Evolutionary conservation across 2,888 invertebrate species (phyloP), one percentile per base, ranked within the genome.

Genomic region (Idaea biselata): DNA sequence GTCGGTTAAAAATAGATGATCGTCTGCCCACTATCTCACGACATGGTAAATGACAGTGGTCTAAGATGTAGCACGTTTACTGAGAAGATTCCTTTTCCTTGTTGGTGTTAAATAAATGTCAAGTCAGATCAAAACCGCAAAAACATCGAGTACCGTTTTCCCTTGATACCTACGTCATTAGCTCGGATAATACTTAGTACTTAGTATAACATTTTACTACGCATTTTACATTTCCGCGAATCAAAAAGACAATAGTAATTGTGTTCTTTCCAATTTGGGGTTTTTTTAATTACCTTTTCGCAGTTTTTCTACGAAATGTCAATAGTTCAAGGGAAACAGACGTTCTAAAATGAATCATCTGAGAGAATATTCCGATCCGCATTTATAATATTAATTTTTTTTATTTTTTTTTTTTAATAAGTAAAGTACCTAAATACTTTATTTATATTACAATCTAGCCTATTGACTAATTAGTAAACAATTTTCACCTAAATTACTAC

Each of bases 261-360:
- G 44, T 11, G 8, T 44, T 44, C 44, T 44, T 11, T 8, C 11
- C 44, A 44, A 11, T 44, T 62, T 58, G 16, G 25, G 17, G 16
- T 11, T 55, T 56, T 58, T 18, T 56, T 56, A 59, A 55, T 62
- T 59, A 31, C n/a, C 57, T 31, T 33, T 17, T 18, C 44, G 44
- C 11, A 44, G 18, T 56, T 56, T 67, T 73, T 68, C 71, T 67
- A 65, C 68, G 71, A 74, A 79, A 82, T 78, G 83, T 83, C 84
- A 84, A 78, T 73, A 81, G 86, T 83, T 86, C 84, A 84, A 78
- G 80, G 76, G 74, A 73, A 64, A 71, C 66, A 75, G 44, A 44
- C 71, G 68, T 72, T 69, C 68, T 60, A 25, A 17, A 32, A 62
- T 83, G 84, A 84, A 60, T 83, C 83, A 84, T 73, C 66, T 60